Evolutionary conservation across 23 tunicate species (phyloP).

Genomic region (Trididemnum nubilum): DNA sequence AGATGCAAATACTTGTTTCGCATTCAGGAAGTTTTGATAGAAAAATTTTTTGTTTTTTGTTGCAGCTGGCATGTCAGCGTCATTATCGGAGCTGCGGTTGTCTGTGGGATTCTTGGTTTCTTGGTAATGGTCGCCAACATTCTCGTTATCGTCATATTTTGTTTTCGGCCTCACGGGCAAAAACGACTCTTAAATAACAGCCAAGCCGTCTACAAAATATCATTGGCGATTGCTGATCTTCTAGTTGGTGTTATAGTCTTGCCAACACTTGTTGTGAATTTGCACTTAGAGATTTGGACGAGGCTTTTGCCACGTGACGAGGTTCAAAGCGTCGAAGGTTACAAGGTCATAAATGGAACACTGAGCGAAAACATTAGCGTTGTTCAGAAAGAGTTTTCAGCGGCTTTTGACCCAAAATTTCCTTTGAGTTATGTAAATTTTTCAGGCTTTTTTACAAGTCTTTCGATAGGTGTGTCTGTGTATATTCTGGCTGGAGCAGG

Average conservation of each 20-base stretch:
- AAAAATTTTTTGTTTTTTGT: background rate
- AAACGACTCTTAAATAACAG: background rate
- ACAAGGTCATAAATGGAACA: background rate
- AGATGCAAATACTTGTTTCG: too few relatives aligned
- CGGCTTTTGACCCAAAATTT: background rate
- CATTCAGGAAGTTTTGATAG: too few relatives aligned
- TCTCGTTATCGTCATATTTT: background rate
- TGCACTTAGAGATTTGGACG: background rate
- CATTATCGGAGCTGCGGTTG: background rate
- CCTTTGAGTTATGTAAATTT: background rate
- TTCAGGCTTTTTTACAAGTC: background rate
- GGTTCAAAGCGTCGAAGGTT: background rate
- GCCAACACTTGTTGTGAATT: background rate
- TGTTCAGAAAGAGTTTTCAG: background rate
- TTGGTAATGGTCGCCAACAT: constrained; percentile 1
- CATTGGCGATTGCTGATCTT: constrained; percentile 12
- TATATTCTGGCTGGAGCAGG: constrained; percentile 2
- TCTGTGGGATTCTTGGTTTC: constrained; percentile 31
- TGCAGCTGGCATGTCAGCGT: constrained; percentile 45
- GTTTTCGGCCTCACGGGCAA: too few relatives aligned
- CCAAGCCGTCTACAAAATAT: constrained; percentile 12
- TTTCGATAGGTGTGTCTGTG: background rate
- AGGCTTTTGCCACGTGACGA: background rate
- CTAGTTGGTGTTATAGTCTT: constrained; percentile 3
- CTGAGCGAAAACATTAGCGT: background rate